Evolutionary conservation across 1,140 invertebrate genomes (phyloP).

Genomic region (Solenopsis invicta): DNA sequence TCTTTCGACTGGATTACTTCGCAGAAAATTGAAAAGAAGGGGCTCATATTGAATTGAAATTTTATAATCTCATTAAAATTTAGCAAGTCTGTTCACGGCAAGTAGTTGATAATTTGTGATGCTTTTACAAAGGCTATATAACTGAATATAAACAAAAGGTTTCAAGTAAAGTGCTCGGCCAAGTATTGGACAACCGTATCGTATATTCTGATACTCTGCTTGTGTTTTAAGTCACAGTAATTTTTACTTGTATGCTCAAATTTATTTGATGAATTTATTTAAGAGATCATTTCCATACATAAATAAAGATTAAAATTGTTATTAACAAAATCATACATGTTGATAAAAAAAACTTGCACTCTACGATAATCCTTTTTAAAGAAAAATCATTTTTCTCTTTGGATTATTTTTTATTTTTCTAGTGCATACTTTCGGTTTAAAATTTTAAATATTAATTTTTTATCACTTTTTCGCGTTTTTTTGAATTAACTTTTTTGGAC

Average conservation of each 20-base stretch:
- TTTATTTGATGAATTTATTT: too few species aligned
- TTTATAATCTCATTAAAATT: neutral
- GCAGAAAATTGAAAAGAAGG: neutral
- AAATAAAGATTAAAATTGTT: too few species aligned
- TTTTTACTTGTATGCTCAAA: too few species aligned
- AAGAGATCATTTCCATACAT: neutral
- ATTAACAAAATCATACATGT: too few species aligned
- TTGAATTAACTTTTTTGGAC: too few species aligned
- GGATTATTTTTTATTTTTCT: too few species aligned
- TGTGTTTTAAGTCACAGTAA: constrained; percentile 24
- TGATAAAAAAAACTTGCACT: too few species aligned
- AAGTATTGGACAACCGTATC: constrained; percentile 14
- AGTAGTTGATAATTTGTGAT: constrained; percentile 25
- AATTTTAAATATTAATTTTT: too few species aligned
- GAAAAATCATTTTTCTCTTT: too few species aligned
- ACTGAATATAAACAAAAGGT: constrained; percentile 18
- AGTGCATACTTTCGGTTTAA: too few species aligned
- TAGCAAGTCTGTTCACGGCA: neutral
- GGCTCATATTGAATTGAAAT: constrained; percentile 6
- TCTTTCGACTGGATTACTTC: neutral
- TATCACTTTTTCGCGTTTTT: too few species aligned
- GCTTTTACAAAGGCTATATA: constrained; percentile 29
- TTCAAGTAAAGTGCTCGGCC: neutral
- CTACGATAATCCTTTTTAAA: too few species aligned
- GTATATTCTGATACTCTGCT: constrained; percentile 9